phyloP scores from a whole-genome alignment of 2,113 vertebrate species.

The Pao palembangensis region DNA sequence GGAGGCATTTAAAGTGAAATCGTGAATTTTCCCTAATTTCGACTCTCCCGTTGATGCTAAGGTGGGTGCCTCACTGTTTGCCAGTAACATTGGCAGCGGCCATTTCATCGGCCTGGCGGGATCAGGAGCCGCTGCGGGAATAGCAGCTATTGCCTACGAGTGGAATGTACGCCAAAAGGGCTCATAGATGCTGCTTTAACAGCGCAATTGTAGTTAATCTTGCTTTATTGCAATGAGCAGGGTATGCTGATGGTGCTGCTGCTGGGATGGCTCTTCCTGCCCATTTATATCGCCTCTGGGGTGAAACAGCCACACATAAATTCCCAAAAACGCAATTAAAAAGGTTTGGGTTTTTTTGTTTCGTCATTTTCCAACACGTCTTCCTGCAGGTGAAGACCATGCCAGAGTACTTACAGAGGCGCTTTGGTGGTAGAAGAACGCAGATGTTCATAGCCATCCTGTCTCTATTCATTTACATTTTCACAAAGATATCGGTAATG shows the following conservation, averaged over 20 bases:
- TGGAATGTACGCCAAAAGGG: slow-evolving; percentile 79
- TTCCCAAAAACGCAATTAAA: background rate
- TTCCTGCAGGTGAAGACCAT: slow-evolving; percentile 88
- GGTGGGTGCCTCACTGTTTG: slow-evolving; percentile 94
- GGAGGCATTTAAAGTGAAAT: background rate
- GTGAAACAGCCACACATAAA: slow-evolving; percentile 67
- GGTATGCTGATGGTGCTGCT: slow-evolving; percentile 88
- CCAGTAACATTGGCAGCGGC: slow-evolving; percentile 96
- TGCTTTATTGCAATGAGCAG: slow-evolving; percentile 51
- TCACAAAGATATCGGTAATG: slow-evolving; percentile 98
- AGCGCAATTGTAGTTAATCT: background rate
- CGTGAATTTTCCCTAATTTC: background rate
- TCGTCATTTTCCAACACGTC: background rate
- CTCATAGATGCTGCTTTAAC: background rate
- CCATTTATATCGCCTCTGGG: slow-evolving; percentile 90
- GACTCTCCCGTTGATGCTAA: slow-evolving; percentile 48
- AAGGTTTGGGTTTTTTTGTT: background rate
- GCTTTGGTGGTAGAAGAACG: slow-evolving; percentile 90
- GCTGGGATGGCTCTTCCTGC: slow-evolving; percentile 92
- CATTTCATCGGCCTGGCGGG: slow-evolving; percentile 95
- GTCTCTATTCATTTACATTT: slow-evolving; percentile 96
- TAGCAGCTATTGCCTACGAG: slow-evolving; percentile 86
- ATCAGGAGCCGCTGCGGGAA: slow-evolving; percentile 87
- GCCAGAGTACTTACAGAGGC: slow-evolving; percentile 87
- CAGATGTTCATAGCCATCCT: slow-evolving; percentile 85